Conservation (phyloP, 2,113 vertebrate species). For the Dasyprocta punctata region DNA sequence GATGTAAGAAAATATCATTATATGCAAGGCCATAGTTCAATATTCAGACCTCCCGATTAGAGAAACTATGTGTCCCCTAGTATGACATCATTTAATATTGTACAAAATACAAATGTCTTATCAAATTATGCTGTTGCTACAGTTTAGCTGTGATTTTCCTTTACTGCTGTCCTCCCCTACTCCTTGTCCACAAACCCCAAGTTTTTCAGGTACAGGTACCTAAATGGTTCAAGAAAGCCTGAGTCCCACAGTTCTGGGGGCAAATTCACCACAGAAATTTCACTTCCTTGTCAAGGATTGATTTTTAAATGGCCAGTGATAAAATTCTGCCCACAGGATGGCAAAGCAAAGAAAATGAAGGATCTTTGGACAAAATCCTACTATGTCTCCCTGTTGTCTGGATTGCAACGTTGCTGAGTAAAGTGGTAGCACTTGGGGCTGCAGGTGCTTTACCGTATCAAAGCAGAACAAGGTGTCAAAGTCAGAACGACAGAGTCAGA, state of each 20-base stretch:
- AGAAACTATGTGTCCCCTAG: neutral
- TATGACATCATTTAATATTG: neutral
- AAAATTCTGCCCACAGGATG: neutral
- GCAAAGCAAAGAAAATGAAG: neutral
- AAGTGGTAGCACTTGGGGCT: neutral
- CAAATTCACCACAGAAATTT: neutral
- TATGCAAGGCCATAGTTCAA: neutral
- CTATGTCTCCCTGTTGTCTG: neutral
- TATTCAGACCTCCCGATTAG: neutral
- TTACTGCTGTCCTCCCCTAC: neutral
- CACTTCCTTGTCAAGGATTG: neutral
- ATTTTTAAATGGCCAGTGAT: neutral
- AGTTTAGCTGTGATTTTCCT: neutral
- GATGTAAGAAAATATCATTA: neutral
- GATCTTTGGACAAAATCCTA: neutral
- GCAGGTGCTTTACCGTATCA: neutral
- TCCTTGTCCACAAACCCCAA: neutral
- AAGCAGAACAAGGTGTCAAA: rapidly evolving
- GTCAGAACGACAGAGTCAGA: neutral
- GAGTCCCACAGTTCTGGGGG: neutral
- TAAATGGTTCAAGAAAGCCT: neutral
- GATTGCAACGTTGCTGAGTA: neutral
- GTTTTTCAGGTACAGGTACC: neutral
- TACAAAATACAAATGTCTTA: neutral
- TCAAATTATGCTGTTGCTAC: neutral